Base-by-base conservation (phyloP, 2,888 invertebrate species). In the Osmoderma eremita region DNA sequence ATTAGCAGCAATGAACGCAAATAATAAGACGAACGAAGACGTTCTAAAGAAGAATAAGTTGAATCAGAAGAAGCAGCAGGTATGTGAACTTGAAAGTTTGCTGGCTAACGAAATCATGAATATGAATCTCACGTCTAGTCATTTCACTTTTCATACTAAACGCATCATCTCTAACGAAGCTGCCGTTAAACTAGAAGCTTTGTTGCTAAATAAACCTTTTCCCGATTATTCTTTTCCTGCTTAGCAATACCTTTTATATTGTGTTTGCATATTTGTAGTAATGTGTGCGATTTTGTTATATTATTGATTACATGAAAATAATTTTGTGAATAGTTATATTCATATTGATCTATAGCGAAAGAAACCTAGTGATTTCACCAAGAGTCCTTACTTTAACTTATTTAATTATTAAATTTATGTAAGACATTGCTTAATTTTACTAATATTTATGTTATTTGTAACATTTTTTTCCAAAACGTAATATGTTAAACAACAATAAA, bases 41-140 rank as follows among this genome's bases (percentile, higher is more conserved):
- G 90, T 90, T 1, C 85, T 86, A 54, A 86, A 90, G 79, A 87
- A 90, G 78, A 90, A 91, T 75, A 93, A 93, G 85, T 83, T 93
- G 63, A 90, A 90, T 84, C 93, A 93, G 84, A 94, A 94, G 84
- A 93, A 93, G 83, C 94, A 94, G 85, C 95, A 95, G 92, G 94
- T 94, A 87, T 80, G 84, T 77, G 69, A 64, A 64, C 58, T 70
- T 30, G 48, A 62, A 39, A 64, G 39, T 51, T 22, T 65, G 49
- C 30, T 56, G 49, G 56, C 45, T 58, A 58, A 56, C 45, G 65
- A 65, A 36, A 42, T 65, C 36, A 39, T 65, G 36, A 65, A 54
- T 30, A 42, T 65, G 15, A 53, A 30, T 22, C 42, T 64, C 36
- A 45, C 39, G 13, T 15, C 42, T 58, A 45, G 1, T 58, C 58